Base-by-base conservation (phyloP, 1,140 invertebrate species). In the Muscidifurax raptorellus region DNA sequence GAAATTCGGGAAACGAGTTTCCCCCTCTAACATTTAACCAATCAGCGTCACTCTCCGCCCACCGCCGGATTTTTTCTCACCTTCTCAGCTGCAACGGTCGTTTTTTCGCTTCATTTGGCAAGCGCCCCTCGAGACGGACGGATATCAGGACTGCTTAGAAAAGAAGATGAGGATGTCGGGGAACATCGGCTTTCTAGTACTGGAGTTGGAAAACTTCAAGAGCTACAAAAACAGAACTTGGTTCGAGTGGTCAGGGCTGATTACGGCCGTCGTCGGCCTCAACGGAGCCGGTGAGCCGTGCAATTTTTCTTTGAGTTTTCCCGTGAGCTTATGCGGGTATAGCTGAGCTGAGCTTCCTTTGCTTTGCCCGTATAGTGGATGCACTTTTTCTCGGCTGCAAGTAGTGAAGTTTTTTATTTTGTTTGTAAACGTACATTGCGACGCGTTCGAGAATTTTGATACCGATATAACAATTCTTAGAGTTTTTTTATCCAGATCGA, bases 251-350 rank as follows among this genome's bases (percentile, higher is more conserved):
- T 97, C 15, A 22, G 52, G 97, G 87, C 95, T 96, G 59, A 99
- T 99, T 12, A 98, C 97, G 80, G 97, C 98, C 1, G 98, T 99
- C 59, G 98, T 99, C 87, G 98, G 98, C 15, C 98, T 98, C 27
- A 99, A 99, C 96, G 98, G 98, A 87, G 98, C 97, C 88, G 98
- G 98, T 97, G 94, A 91, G 88, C 25, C 12, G 25, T 88, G 74
- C 27, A 7, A 44, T 79, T 47, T 82, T 77, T 71, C 13, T 78
- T 82, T 66, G 83, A 69, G 25, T 80, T 79, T 40, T 69, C 15
- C 44, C 44, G 64, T 15, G 15, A 40, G 36, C 7, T 40, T 40
- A 5, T 32, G 2, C 32, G 32, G 32, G 32, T 40, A 6, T 40
- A n/a, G 7, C 36, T 40, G 36, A 40, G 36, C 36, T 9, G 10